Evolutionary conservation across 2,797 vertebrate species (phyloP).

Genomic region (Morus bassanus): DNA sequence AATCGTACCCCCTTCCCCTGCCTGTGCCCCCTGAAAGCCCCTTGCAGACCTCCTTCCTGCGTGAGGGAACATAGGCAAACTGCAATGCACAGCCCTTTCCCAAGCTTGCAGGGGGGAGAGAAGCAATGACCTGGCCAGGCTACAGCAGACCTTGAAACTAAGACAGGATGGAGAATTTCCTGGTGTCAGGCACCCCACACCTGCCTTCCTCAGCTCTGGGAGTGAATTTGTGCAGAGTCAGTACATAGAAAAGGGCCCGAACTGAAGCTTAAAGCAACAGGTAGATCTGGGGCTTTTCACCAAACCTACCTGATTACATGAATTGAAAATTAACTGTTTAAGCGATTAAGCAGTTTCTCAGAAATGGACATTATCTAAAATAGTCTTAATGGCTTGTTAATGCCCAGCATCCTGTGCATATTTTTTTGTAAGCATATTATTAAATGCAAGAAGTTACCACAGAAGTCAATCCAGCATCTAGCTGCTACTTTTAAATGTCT

Average conservation of each 20-base stretch:
- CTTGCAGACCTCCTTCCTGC: neutral
- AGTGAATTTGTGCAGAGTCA: neutral
- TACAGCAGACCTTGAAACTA: neutral
- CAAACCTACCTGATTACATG: neutral
- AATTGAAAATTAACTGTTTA: neutral
- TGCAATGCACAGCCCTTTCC: neutral
- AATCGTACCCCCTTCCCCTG: neutral
- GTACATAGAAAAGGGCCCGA: neutral
- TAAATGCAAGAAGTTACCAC: neutral
- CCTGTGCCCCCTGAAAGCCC: neutral
- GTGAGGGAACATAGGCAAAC: neutral
- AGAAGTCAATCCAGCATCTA: neutral
- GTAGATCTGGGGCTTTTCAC: neutral
- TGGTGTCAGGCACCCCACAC: neutral
- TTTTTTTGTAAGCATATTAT: neutral
- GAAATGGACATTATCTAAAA: neutral
- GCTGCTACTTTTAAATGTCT: neutral
- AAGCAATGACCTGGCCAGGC: neutral
- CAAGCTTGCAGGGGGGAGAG: neutral
- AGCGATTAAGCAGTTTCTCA: neutral
- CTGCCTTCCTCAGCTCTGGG: neutral
- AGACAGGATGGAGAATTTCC: neutral
- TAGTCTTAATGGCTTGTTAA: neutral
- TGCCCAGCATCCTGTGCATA: accelerated
- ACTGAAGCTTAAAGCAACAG: neutral